phyloP scores from a whole-genome alignment of 1,140 invertebrate species.

The Eurosta solidaginis region DNA sequence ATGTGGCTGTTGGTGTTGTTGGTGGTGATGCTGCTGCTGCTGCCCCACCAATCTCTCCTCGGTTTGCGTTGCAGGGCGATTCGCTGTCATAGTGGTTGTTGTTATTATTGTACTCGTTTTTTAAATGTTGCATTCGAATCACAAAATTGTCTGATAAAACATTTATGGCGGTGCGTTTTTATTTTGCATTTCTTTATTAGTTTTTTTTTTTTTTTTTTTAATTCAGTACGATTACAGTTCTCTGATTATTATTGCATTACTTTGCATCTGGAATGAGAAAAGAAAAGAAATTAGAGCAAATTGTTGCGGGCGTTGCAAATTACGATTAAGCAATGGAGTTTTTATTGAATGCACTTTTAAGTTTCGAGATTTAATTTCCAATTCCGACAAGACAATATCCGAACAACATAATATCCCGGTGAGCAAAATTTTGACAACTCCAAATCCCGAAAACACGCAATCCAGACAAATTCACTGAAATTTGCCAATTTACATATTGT shows the following conservation, averaged over 20 bases:
- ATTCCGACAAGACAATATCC: too few species aligned
- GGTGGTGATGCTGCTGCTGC: background rate
- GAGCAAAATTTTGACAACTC: too few species aligned
- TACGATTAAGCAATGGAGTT: background rate
- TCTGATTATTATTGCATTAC: slow-evolving; percentile 10
- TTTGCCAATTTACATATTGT: too few species aligned
- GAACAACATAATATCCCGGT: too few species aligned
- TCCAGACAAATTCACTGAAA: too few species aligned
- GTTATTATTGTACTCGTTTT: background rate
- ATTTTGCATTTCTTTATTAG: background rate
- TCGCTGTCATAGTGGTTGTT: slow-evolving; percentile 46
- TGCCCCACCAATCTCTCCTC: slow-evolving; percentile 10
- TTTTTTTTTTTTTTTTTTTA: background rate
- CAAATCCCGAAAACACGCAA: too few species aligned
- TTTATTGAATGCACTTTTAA: background rate
- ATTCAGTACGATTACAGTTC: slow-evolving; percentile 36
- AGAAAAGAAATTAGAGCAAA: background rate
- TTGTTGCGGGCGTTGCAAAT: background rate
- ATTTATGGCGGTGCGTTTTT: background rate
- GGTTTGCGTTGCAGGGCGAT: slow-evolving; percentile 40
- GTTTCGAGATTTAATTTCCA: background rate
- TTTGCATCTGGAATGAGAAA: slow-evolving; percentile 4
- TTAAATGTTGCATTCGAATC: background rate
- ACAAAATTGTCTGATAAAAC: background rate
- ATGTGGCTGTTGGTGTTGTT: background rate